Evolutionary conservation across 2,113 vertebrate genomes (phyloP).

Genomic region (Semnornis frantzii): DNA sequence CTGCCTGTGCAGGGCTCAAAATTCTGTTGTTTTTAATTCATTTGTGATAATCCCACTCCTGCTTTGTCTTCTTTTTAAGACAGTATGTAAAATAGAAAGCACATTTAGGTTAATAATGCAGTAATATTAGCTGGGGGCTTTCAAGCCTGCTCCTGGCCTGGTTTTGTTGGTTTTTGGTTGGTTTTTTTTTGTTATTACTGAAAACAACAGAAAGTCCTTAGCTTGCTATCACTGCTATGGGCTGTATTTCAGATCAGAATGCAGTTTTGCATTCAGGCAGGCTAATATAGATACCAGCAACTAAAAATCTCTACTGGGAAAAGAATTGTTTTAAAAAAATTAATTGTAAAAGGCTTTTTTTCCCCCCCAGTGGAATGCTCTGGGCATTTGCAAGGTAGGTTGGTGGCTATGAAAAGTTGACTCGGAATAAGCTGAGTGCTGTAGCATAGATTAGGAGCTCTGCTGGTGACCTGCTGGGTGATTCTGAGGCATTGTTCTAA

Average conservation of each 20-base stretch:
- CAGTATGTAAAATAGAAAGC: background rate
- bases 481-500: background rate
- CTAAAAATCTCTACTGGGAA: background rate
- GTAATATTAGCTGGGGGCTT: background rate
- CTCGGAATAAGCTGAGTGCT: fast-evolving
- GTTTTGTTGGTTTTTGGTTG: no score
- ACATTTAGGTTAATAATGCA: background rate
- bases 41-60: background rate
- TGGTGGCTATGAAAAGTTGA: background rate
- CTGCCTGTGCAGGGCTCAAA: background rate
- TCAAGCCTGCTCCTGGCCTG: background rate
- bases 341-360: background rate
- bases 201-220: constrained; percentile 21
- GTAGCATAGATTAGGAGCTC: background rate
- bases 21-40: background rate
- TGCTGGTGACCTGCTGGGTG: background rate
- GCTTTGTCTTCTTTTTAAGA: background rate
- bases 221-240: background rate
- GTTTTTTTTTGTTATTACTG: background rate
- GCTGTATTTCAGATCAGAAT: background rate
- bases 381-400: background rate
- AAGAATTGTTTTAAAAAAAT: background rate
- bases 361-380: background rate
- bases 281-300: background rate
- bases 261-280: background rate